Evolutionary conservation across 2,113 vertebrate genomes (phyloP), one percentile per base, ranked within the genome.

Genomic region (Lamprologus lemairii): DNA sequence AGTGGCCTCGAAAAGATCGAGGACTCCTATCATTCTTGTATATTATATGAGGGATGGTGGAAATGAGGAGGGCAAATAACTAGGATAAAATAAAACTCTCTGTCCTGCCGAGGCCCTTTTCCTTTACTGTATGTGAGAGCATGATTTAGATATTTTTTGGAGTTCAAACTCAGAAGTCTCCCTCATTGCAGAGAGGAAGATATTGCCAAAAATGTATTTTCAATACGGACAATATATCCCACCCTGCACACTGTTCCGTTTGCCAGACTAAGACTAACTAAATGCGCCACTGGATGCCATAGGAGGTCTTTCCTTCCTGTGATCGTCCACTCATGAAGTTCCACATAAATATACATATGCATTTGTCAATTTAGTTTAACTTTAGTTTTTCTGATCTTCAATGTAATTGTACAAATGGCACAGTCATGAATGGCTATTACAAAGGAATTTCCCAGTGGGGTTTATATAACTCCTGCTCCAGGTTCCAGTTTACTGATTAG

Each of bases 401-500:
- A 13, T 33, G 28, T 78, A 51, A 51, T 49, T 78, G 23, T 19
- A 31, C 42, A 1, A 19, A 13, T 78, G 17, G 42, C 45, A 78
- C 10, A 51, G 26, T 33, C 73, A n/a, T 78, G 71, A 78, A 47
- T 26, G 26, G 28, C 10, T 49, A 11, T 78, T 49, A 31, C 17
- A 78, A 78, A 78, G 45, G 45, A 51, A 51, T 78, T 51, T 33
- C 26, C 73, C 45, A 2, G 45, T 78, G 73, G 73, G 26, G 45
- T 51, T 78, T 78, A 78, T n/a, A 78, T 13, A 78, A 31, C 45
- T 45, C 80, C 23, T 19, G 12, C 14, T 89, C 28, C 63, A 80
- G 88, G 51, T 93, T 81, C 33, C 71, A 81, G 88, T 84, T 91
- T 91, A 89, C 82, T 92, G 80, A 93, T 92, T 89, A 78, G 85